These are phyloP conservation scores for Falco novaeseelandiae DNA, from an alignment of 2,797 vertebrate species.

Conservation along the genomic window DNA sequence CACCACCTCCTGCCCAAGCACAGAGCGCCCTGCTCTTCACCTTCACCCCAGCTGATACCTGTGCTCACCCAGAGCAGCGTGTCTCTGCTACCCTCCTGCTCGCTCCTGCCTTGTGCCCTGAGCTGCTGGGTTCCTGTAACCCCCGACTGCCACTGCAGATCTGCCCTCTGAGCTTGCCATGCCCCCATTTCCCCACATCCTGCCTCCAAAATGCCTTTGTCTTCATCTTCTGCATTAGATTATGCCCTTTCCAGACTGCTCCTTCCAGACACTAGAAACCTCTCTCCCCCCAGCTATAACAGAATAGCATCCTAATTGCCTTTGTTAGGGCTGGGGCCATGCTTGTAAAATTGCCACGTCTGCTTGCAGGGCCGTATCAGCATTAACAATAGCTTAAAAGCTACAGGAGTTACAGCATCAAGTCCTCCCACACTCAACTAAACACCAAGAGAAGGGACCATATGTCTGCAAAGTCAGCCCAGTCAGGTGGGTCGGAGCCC, in stretches of 20 bases:
- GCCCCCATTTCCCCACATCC: neutral
- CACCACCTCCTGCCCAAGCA: neutral
- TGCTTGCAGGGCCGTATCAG: neutral
- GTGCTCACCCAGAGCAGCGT: neutral
- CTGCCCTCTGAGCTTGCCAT: neutral
- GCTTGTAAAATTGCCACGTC: slow-evolving; percentile 26
- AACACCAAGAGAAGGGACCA: slow-evolving; percentile 44
- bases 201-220: slow-evolving; percentile 43
- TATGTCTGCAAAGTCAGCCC: neutral
- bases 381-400: slow-evolving; percentile 34
- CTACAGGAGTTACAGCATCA: neutral
- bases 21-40: neutral
- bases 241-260: slow-evolving; percentile 47
- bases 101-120: neutral
- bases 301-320: slow-evolving; percentile 45
- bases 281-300: neutral
- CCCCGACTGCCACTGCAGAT: neutral
- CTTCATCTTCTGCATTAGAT: slow-evolving; percentile 47
- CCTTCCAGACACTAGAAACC: slow-evolving; percentile 33
- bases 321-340: slow-evolving; percentile 25
- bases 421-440: slow-evolving; percentile 57
- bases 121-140: neutral
- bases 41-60: neutral
- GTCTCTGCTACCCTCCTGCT: neutral
- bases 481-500: slow-evolving; percentile 23